Percentiles rank a stretch among this genome's conserved stretches.
phyloP scores from a whole-genome alignment of 2,797 vertebrate genomes.

The Esox lucius region DNA sequence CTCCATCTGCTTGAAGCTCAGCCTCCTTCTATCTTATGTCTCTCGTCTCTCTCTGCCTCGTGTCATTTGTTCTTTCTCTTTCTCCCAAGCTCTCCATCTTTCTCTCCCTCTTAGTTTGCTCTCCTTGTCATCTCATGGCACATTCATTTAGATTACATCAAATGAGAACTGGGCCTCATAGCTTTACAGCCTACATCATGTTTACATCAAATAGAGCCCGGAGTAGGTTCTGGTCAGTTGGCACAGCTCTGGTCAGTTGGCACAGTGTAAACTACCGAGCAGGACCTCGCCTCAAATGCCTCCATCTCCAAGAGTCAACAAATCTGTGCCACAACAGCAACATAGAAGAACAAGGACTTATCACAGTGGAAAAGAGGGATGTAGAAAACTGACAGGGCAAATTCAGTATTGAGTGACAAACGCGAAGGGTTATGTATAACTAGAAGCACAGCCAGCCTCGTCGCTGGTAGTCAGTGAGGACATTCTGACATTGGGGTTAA shows the following conservation, averaged over 20 bases:
- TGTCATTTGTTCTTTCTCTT: too few relatives aligned
- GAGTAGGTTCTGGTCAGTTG: constrained; percentile 51
- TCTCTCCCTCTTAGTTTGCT: constrained; percentile 34
- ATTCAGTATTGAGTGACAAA: constrained; percentile 9
- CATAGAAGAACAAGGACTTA: neutral
- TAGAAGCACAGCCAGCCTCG: neutral
- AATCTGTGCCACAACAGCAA: neutral
- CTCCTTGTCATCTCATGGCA: constrained; percentile 44
- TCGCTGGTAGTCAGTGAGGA: neutral
- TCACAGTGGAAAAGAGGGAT: neutral
- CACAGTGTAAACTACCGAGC: constrained; percentile 36
- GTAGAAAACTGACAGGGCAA: constrained; percentile 11
- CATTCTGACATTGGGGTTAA: constrained; percentile 29
- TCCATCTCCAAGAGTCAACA: constrained; percentile 26
- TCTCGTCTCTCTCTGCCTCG: constrained; percentile 27
- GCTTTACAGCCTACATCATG: constrained; percentile 56
- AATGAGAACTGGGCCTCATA: constrained; percentile 42
- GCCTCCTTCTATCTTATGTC: neutral
- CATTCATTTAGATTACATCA: constrained; percentile 63
- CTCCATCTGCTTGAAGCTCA: neutral
- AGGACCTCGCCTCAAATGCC: constrained; percentile 21
- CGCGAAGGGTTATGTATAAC: neutral
- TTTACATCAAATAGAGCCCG: constrained; percentile 70
- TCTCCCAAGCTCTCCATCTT: constrained; percentile 30
- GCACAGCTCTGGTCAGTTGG: constrained; percentile 50